Base-by-base conservation (phyloP, 2,888 invertebrate species). In the Nemotelus nigrinus region DNA sequence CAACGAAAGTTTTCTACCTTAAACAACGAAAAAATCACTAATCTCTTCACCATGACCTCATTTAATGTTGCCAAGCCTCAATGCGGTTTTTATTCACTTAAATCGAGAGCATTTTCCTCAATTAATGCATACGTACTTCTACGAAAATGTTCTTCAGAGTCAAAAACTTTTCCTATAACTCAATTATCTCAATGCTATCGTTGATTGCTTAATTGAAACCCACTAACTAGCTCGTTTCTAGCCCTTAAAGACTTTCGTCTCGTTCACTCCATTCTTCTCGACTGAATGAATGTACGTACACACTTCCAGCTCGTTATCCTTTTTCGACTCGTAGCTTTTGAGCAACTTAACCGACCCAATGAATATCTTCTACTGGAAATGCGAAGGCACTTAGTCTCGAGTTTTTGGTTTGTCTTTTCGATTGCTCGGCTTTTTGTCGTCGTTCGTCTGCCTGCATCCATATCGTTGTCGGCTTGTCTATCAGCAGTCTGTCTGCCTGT, bases 81-180 rank as follows among this genome's bases (percentile, higher is more conserved):
- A 25, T 25, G 25, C 25, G 25, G 25, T 25, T 25, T 25, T 25
- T 25, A 25, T 25, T 25, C 25, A 25, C 25, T 25, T 25, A 25
- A 25, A 25, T 25, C 25, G 25, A 25, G 25, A 25, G 25, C 25
- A 25, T 25, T 25, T 25, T 25, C 25, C 25, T 25, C 25, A 25
- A 25, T 25, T 25, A 25, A 25, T 25, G 25, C 25, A 25, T 25
- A 25, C 25, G 25, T 25, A 25, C 25, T 25, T 25, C 25, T 25
- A 25, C 25, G 8, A 50, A 50, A 50, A 50, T 8, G 6, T 50
- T 50, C 50, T 50, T 8, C 50, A 8, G 50, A 5, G 45, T 47
- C 65, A 68, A 68, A 68, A 50, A 50, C 41, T 53, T 39, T 8
- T 68, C 53, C 41, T 50, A 53, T 68, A 68, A 68, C 41, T 68